Evolutionary conservation across 2,113 vertebrate genomes (phyloP), one percentile per base, ranked within the genome.

Genomic region (Dipodomys stephensi): DNA sequence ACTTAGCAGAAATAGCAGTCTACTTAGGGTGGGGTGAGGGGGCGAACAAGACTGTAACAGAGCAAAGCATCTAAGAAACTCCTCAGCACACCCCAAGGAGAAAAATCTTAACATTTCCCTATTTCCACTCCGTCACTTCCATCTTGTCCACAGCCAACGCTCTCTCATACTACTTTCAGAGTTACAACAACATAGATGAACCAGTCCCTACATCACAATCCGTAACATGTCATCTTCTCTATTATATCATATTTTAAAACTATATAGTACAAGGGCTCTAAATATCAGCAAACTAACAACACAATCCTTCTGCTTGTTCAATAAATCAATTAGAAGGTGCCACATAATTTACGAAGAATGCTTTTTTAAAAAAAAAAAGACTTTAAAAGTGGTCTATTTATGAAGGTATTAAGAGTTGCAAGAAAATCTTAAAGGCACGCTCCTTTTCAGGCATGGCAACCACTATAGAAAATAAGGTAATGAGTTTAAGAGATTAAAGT

Each of bases 381-480:
- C 27, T 72, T 76, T 78, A 3, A 27, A 65, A 92, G 25, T 84
- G 49, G 39, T 7, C 9, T 30, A 22, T 32, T 77, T 84, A 46
- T 74, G 69, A 89, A 87, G 87, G 65, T 60, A 81, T 25, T 64
- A 6, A 82, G 72, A 81, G 49, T 71, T 39, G 7, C 32, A 32
- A 82, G 49, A 18, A 90, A 23, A 87, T 46, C 10, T 20, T 23
- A 57, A 76, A 1, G 22, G 30, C 57, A 7, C 2, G 1, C 27
- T 85, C 27, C 64, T 65, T 87, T 92, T 83, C 71, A 96, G 95
- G 92, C 46, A 60, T 65, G 94, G 16, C 0, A 1, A 92, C 28
- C 60, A 86, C 95, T 91, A 92, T 0, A 97, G 94, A 97, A 97
- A 97, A 94, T 88, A 96, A 96, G 78, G 84, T 95, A 95, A 96